Evolutionary conservation across 2,113 vertebrate species (phyloP).

Genomic region (Tamias sibiricus): DNA sequence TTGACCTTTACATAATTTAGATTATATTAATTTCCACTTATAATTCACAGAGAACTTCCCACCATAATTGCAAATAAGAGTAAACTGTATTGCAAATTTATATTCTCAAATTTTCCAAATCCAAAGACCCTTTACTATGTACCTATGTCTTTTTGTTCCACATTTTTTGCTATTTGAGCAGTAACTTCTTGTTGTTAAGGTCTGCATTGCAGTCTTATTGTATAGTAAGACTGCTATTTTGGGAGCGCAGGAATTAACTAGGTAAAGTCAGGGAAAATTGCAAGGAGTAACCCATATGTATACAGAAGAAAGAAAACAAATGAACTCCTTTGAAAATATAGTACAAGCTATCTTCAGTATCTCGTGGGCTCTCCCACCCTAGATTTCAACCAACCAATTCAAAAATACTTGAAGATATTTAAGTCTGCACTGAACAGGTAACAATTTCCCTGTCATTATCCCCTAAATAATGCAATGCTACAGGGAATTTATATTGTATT

Average conservation of each 20-base stretch:
- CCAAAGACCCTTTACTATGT: background rate
- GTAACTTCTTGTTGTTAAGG: background rate
- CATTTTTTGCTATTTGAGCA: background rate
- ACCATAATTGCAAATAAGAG: background rate
- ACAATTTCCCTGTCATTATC: background rate
- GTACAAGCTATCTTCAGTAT: background rate
- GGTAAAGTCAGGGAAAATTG: background rate
- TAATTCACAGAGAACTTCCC: background rate
- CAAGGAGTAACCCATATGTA: background rate
- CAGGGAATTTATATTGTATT: background rate
- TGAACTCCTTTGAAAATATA: background rate
- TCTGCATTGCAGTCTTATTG: background rate
- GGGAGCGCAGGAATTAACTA: background rate
- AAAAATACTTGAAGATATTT: background rate
- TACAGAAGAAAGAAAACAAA: background rate
- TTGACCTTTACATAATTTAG: background rate
- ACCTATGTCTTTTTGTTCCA: background rate
- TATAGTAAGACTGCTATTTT: background rate
- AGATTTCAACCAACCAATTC: background rate
- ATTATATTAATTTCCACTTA: background rate
- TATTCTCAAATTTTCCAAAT: background rate
- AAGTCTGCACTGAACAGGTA: background rate
- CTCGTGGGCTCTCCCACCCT: background rate
- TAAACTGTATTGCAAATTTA: background rate
- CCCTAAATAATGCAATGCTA: background rate